Evolutionary conservation across 1,140 invertebrate species (phyloP).

Genomic region (Conus betulinus): DNA sequence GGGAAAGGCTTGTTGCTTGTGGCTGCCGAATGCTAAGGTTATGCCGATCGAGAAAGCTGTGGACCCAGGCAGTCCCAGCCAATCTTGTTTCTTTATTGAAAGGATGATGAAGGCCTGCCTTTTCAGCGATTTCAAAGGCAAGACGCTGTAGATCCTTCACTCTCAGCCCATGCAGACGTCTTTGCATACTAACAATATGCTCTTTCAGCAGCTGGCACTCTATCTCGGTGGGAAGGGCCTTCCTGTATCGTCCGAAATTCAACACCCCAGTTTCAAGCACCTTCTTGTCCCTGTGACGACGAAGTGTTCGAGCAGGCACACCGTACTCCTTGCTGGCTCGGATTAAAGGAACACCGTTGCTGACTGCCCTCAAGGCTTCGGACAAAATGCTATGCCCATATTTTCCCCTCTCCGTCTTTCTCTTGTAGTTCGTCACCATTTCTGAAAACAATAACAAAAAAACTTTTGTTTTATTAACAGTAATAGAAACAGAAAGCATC

Average conservation of each 20-base stretch:
- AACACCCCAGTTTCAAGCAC: constrained; percentile 6
- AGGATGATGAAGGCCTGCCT: constrained; percentile 1
- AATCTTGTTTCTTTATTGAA: constrained; percentile 44
- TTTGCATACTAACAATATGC: background rate
- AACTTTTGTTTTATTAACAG: no score
- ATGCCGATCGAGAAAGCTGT: constrained; percentile 75
- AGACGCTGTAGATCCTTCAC: constrained; percentile 7
- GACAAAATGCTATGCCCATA: background rate
- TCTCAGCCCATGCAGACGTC: constrained; percentile 4
- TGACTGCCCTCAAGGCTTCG: constrained; percentile 9
- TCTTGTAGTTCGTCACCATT: background rate
- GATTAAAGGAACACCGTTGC: background rate
- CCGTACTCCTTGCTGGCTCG: background rate
- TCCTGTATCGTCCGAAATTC: background rate
- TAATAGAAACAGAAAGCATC: background rate
- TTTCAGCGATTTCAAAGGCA: constrained; percentile 35
- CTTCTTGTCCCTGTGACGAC: background rate
- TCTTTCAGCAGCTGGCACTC: background rate
- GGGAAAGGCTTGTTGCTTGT: constrained; percentile 63
- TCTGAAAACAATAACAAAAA: background rate
- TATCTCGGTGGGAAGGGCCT: background rate
- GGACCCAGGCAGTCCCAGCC: constrained; percentile 76
- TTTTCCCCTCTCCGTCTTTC: constrained; percentile 8
- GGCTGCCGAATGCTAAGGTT: constrained; percentile 69
- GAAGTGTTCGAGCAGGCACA: background rate